Evolutionary conservation across 2,113 vertebrate genomes (phyloP).

Genomic region (Ahaetulla prasina): DNA sequence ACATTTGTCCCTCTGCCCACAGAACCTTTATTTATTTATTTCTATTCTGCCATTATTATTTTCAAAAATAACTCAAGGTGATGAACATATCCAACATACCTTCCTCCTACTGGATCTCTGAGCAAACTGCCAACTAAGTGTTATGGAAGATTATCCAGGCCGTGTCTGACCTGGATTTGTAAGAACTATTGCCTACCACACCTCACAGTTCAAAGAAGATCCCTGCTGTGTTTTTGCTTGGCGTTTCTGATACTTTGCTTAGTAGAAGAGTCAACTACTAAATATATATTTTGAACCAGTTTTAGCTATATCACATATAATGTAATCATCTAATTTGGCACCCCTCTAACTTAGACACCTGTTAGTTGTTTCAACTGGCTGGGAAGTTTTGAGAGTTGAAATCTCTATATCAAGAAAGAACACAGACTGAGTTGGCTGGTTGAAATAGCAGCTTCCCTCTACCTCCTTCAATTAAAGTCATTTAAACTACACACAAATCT

Average conservation of each 20-base stretch:
- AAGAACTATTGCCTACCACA: not conserved
- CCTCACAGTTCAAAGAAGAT: not conserved
- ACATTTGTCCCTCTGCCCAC: not conserved
- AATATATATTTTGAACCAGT: not conserved
- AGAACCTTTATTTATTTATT: not conserved
- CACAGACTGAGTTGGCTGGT: not conserved
- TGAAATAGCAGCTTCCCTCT: not conserved
- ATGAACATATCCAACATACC: not conserved
- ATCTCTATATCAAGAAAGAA: not conserved
- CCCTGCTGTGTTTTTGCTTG: not conserved
- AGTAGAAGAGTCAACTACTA: not conserved
- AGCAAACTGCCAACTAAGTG: not conserved
- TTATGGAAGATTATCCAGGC: not conserved
- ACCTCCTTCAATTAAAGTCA: not conserved
- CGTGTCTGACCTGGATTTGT: not conserved
- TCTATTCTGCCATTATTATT: not conserved
- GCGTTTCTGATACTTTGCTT: not conserved
- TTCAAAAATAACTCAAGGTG: not conserved
- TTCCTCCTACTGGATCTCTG: not conserved
- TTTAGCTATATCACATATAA: not conserved
- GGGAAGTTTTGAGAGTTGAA: not conserved
- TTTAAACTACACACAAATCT: slow-evolving; percentile 1
- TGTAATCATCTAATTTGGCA: not conserved
- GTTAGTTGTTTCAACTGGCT: not conserved
- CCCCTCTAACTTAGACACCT: not conserved